Conservation (phyloP, 2,113 vertebrate genomes). For the Casuarius casuarius region DNA sequence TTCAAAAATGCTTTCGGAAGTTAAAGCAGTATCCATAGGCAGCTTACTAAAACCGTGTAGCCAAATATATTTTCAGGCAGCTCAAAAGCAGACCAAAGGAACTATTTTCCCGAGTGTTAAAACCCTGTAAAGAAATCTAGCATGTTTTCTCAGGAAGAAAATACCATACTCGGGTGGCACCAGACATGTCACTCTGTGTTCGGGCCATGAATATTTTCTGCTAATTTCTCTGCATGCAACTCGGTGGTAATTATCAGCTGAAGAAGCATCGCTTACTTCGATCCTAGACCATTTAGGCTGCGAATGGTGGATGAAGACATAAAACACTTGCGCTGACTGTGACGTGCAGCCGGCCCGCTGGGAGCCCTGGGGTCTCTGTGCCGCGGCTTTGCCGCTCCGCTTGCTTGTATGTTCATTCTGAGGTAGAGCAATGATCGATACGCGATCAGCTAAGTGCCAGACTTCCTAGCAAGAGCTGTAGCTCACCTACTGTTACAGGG, state of each 20-base stretch:
- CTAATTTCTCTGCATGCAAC: neutral
- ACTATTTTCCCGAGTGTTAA: neutral
- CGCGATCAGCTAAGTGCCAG: neutral
- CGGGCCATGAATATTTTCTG: neutral
- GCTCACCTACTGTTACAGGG: neutral
- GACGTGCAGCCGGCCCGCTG: neutral
- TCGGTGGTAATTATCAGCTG: neutral
- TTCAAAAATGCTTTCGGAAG: conserved; percentile 19
- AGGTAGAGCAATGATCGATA: neutral
- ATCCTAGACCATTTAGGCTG: neutral
- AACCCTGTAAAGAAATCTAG: neutral
- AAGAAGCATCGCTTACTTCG: neutral
- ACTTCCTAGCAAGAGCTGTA: neutral
- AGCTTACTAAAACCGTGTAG: neutral
- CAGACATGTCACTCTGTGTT: neutral
- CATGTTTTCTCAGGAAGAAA: neutral
- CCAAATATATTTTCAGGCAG: neutral
- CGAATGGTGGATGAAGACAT: neutral
- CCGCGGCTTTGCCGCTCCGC: neutral
- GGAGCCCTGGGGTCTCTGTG: neutral
- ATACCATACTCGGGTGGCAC: neutral
- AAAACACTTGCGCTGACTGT: neutral
- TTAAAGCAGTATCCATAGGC: conserved; percentile 7
- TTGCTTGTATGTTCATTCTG: neutral
- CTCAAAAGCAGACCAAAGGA: neutral